A percentile compares a stretch with the other conserved stretches of the same genome.
These are phyloP conservation scores for Tinea pellionella DNA, from an alignment of 2,888 invertebrate species.

Conservation along the genomic window DNA sequence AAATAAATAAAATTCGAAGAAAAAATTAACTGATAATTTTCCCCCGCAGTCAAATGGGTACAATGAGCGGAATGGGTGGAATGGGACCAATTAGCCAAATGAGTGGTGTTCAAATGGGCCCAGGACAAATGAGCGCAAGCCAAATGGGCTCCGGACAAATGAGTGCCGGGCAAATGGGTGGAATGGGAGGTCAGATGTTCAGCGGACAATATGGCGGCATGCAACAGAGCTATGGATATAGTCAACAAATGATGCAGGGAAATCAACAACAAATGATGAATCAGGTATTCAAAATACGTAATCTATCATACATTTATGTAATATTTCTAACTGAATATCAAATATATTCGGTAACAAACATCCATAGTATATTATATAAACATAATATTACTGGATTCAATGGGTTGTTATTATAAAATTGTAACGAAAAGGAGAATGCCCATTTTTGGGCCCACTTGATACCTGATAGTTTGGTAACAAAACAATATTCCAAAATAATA, in stretches of 20 bases:
- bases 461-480: too few relatives aligned
- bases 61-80: slow-evolving; percentile 53
- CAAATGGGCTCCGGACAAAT: slow-evolving; percentile 54
- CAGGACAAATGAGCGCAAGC: slow-evolving; percentile 40
- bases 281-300: slow-evolving; percentile 37
- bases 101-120: slow-evolving; percentile 41
- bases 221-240: slow-evolving; percentile 66
- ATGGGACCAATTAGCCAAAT: slow-evolving; percentile 56
- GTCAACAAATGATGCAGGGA: slow-evolving; percentile 64
- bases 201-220: slow-evolving; percentile 72
- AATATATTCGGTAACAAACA: too few relatives aligned
- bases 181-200: slow-evolving; percentile 70
- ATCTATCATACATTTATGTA: slow-evolving; percentile 13
- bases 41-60: slow-evolving; percentile 60
- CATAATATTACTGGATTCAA: too few relatives aligned
- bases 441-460: too few relatives aligned
- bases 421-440: too few relatives aligned
- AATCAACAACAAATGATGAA: slow-evolving; percentile 66
- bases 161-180: slow-evolving; percentile 45
- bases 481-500: too few relatives aligned
- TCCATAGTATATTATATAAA: too few relatives aligned
- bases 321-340: too few relatives aligned
- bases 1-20: too few relatives aligned
- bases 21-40: too few relatives aligned
- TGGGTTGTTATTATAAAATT: too few relatives aligned